phyloP scores from a whole-genome alignment of 2,113 vertebrate genomes.

The human region GRCh38 chr4:174373501-174374000 shows the following conservation, averaged over 20 bases:
- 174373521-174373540: too few species aligned
- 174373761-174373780: neutral
- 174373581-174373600: too few species aligned
- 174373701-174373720: neutral
- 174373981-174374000: neutral
- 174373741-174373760: neutral
- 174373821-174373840: neutral
- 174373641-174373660: too few species aligned
- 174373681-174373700: neutral
- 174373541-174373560: too few species aligned
- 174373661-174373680: neutral
- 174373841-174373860: neutral
- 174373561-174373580: too few species aligned
- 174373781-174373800: neutral
- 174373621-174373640: too few species aligned
- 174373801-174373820: neutral
- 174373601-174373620: too few species aligned
- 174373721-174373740: neutral
- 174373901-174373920: neutral
- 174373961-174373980: neutral
- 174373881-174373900: constrained; percentile 16
- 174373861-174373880: neutral
- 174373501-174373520: too few species aligned
- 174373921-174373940: constrained; percentile 40
- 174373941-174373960: neutral